These are phyloP conservation scores for Schrankia costaestrigalis DNA, from an alignment of 2,888 invertebrate genomes.

Conservation along the genomic window DNA sequence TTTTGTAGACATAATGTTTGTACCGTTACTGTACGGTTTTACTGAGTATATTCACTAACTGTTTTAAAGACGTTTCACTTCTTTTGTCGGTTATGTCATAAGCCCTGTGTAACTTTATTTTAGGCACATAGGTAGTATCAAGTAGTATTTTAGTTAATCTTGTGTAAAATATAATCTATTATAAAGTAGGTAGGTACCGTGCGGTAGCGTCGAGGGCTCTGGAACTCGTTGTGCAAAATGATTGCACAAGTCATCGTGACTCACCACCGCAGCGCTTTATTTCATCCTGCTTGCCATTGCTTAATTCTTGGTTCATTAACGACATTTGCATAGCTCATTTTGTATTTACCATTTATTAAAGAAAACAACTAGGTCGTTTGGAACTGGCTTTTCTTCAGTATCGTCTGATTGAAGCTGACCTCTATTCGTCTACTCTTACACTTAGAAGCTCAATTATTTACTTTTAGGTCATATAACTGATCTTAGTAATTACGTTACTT, in stretches of 20 bases:
- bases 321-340: slow-evolving; percentile 26
- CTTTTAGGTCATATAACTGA: slow-evolving; percentile 34
- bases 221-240: slow-evolving; percentile 62
- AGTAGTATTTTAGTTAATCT: too few species aligned
- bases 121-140: too few species aligned
- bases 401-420: slow-evolving; percentile 7
- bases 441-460: slow-evolving; percentile 23
- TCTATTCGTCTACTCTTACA: slow-evolving; percentile 24
- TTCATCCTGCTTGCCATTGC: slow-evolving; percentile 55
- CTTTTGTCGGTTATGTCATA: slow-evolving; percentile 21
- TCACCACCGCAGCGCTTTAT: slow-evolving; percentile 62
- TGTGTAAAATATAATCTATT: too few species aligned
- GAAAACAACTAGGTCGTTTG: slow-evolving; percentile 4
- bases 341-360: slow-evolving; percentile 11
- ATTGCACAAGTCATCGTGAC: slow-evolving; percentile 67
- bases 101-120: too few species aligned
- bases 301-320: slow-evolving; percentile 56
- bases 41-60: slow-evolving; percentile 19
- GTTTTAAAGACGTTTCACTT: slow-evolving; percentile 20
- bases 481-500: slow-evolving; percentile 27
- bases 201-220: slow-evolving; percentile 45
- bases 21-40: slow-evolving; percentile 24
- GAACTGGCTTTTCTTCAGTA: slow-evolving; percentile 5
- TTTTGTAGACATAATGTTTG: slow-evolving; percentile 19
- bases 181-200: too few species aligned